A percentile compares a stretch with the other conserved stretches of the same genome.
phyloP scores from a whole-genome alignment of 1,140 invertebrate species.

The Whitmania pigra region DNA sequence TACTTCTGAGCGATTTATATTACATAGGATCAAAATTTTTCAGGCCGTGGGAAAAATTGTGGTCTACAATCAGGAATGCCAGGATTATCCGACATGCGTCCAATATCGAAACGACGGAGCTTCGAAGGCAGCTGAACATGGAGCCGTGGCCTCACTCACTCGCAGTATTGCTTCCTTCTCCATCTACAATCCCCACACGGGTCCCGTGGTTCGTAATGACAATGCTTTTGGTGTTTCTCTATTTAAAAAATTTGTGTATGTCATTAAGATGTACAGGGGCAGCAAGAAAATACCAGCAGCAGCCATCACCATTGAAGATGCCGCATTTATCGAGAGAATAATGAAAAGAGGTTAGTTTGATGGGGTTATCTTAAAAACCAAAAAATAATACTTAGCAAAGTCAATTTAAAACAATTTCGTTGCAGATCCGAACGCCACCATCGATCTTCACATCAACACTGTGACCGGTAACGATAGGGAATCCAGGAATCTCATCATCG shows the following conservation, averaged over 20 bases:
- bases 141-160: slow-evolving; percentile 62
- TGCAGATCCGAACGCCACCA: too few species aligned
- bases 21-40: too few species aligned
- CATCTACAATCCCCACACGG: slow-evolving; percentile 40
- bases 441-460: too few species aligned
- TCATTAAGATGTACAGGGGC: not conserved
- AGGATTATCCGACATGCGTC: slow-evolving; percentile 52
- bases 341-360: too few species aligned
- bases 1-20: too few species aligned
- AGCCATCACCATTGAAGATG: slow-evolving; percentile 66
- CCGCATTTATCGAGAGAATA: slow-evolving; percentile 46
- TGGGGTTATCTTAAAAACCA: too few species aligned
- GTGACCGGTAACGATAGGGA: too few species aligned
- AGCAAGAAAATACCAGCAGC: slow-evolving; percentile 57
- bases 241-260: too few species aligned
- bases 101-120: slow-evolving; percentile 51
- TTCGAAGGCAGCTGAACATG: slow-evolving; percentile 47
- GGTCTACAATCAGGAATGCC: slow-evolving; percentile 56
- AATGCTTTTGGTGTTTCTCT: too few species aligned
- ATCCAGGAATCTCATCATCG: too few species aligned
- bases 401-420: too few species aligned
- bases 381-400: too few species aligned
- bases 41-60: slow-evolving; percentile 55
- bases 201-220: slow-evolving; percentile 17
- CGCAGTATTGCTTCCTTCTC: slow-evolving; percentile 61